These are phyloP conservation scores for Panthera tigris DNA, from an alignment of 2,113 vertebrate species.

Conservation along the genomic window DNA sequence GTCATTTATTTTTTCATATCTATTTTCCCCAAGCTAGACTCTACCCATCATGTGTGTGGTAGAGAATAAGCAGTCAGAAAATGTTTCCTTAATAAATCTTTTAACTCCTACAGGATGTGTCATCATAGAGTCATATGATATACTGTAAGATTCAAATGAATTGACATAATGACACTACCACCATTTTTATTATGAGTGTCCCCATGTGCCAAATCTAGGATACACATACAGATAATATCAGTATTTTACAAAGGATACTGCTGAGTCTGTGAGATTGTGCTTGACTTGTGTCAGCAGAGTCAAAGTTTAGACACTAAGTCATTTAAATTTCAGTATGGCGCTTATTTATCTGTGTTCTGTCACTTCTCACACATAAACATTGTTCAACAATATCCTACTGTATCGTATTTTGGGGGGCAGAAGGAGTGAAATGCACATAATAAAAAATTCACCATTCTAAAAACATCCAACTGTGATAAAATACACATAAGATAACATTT, in stretches of 20 bases:
- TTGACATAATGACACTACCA: neutral
- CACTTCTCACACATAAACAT: neutral
- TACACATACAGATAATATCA: too few relatives aligned
- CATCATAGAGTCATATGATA: neutral
- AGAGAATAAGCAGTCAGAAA: neutral
- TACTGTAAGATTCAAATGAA: fast-evolving
- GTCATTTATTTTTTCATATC: neutral
- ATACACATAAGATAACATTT: neutral
- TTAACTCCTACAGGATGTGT: neutral
- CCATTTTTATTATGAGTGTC: too few relatives aligned
- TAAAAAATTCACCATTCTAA: neutral
- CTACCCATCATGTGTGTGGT: neutral
- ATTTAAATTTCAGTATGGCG: too few relatives aligned
- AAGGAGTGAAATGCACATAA: neutral
- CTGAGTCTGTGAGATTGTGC: neutral
- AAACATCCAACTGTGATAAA: neutral
- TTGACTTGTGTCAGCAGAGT: neutral
- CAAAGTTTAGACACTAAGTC: neutral
- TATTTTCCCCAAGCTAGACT: neutral
- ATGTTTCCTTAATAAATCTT: neutral
- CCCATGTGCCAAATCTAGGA: neutral
- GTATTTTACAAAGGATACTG: neutral
- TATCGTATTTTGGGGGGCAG: neutral
- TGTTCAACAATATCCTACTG: neutral
- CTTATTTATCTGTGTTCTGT: neutral